phyloP scores from a whole-genome alignment of 1,140 invertebrate genomes.

The Solenopsis invicta region DNA sequence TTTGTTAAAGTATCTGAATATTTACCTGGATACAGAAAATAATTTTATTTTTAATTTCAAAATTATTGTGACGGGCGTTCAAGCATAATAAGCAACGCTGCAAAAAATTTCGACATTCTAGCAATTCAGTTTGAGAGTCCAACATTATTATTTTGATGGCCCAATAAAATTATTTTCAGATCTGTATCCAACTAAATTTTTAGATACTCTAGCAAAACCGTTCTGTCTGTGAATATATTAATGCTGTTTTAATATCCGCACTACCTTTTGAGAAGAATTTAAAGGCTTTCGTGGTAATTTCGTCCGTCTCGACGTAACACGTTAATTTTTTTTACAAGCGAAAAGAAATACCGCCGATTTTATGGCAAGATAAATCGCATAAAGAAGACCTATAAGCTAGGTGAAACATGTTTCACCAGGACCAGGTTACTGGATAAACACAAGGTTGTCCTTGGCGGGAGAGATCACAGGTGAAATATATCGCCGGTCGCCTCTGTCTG shows the following conservation, averaged over 20 bases:
- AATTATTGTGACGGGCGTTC: no score
- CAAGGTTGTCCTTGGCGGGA: constrained; percentile 61
- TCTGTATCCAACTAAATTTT: no score
- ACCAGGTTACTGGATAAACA: constrained; percentile 66
- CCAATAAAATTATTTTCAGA: no score
- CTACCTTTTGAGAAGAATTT: neutral
- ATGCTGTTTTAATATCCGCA: neutral
- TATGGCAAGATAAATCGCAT: constrained; percentile 70
- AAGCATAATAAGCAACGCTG: no score
- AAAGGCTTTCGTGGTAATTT: neutral
- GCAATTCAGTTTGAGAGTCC: no score
- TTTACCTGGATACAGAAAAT: no score
- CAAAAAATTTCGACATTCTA: no score
- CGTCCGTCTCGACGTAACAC: neutral
- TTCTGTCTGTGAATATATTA: neutral
- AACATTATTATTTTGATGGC: no score
- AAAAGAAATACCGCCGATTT: constrained; percentile 50
- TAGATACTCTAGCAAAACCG: no score
- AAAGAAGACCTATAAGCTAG: constrained; percentile 49
- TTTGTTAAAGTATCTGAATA: no score
- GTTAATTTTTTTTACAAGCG: constrained; percentile 9
- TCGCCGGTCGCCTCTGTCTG: constrained; percentile 1
- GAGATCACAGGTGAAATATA: constrained; percentile 50
- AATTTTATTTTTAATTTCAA: no score
- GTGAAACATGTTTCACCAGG: constrained; percentile 69